phyloP scores from a whole-genome alignment of 2,113 vertebrate species.

The Pluvialis apricaria region DNA sequence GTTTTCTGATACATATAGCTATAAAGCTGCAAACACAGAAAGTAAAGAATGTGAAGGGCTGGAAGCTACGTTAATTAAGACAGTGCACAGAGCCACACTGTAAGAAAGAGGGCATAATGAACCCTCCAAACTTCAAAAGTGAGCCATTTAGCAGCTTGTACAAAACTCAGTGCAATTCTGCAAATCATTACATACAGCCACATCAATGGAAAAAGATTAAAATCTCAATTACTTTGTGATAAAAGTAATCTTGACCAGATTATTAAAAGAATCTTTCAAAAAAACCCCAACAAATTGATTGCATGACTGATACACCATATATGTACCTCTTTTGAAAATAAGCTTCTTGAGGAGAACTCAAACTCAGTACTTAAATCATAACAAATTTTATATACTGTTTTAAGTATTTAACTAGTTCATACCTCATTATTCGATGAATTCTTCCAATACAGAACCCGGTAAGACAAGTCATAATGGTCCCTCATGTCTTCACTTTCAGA shows the following conservation, averaged over 20 bases:
- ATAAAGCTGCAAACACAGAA: not conserved
- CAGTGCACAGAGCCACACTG: not conserved
- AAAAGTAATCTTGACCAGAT: not conserved
- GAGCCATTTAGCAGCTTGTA: not conserved
- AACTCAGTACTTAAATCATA: not conserved
- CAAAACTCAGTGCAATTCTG: not conserved
- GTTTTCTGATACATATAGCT: not conserved
- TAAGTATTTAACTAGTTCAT: not conserved
- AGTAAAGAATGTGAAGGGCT: not conserved
- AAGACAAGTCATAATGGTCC: not conserved
- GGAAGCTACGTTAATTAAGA: not conserved
- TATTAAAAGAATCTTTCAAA: not conserved
- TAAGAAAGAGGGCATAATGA: not conserved
- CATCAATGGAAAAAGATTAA: not conserved
- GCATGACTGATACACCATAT: not conserved
- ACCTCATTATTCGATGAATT: conserved; percentile 58
- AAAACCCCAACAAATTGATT: not conserved
- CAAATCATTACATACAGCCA: not conserved
- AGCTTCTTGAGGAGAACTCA: not conserved
- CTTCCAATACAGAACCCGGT: conserved; percentile 62
- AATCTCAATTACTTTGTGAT: not conserved
- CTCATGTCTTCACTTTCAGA: not conserved
- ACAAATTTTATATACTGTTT: not conserved
- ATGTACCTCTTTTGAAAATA: not conserved
- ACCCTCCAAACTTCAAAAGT: not conserved